Conservation (phyloP, 2,113 vertebrate genomes). For the Paradoxurus hermaphroditus region DNA sequence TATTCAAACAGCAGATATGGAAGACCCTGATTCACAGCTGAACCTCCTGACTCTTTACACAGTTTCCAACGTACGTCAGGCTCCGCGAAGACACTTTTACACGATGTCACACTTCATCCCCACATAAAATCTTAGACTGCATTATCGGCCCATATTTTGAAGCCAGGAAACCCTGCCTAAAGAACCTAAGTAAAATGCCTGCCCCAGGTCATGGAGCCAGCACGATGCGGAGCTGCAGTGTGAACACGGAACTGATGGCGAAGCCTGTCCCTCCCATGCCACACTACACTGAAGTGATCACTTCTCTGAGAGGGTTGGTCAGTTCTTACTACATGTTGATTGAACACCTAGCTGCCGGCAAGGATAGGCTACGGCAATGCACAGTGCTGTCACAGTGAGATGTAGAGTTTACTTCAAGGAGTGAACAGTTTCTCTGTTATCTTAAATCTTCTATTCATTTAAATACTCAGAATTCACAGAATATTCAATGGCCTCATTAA, state of each 20-base stretch:
- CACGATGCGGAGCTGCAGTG: not conserved
- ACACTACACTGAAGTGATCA: not conserved
- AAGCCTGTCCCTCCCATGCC: not conserved
- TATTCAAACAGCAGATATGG: not conserved
- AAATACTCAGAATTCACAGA: not conserved
- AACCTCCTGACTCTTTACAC: not conserved
- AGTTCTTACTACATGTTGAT: conserved; percentile 5
- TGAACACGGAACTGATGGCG: not conserved
- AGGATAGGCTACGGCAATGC: not conserved
- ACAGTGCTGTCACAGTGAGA: not conserved
- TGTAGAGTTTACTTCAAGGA: not conserved
- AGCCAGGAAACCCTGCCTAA: not conserved
- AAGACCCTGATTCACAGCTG: not conserved
- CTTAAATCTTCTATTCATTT: not conserved
- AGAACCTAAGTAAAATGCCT: not conserved
- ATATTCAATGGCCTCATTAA: not conserved
- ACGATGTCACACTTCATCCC: not conserved
- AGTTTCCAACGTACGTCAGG: not conserved
- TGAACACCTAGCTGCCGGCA: not conserved
- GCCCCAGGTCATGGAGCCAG: not conserved
- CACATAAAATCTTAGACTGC: not conserved
- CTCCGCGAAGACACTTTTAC: not conserved
- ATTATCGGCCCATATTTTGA: not conserved
- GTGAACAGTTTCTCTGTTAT: not conserved
- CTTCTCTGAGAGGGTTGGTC: not conserved